Evolutionary conservation across 2,797 vertebrate genomes (phyloP).

Genomic region (Phyllotis vaccarum): DNA sequence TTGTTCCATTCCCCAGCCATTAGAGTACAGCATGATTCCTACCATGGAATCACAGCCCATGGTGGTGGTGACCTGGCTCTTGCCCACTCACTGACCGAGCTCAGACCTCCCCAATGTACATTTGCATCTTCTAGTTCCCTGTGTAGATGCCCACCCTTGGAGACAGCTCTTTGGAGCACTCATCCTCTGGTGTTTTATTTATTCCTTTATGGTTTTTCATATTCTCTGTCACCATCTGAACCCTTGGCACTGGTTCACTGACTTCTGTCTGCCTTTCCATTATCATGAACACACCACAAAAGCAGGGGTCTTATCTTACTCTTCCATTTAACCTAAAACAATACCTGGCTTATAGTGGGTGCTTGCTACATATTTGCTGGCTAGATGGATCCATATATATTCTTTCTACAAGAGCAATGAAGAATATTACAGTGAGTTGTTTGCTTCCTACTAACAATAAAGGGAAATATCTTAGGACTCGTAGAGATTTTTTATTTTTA

Average conservation of each 20-base stretch:
- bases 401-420: background rate
- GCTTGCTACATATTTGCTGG: background rate
- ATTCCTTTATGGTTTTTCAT: background rate
- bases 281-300: background rate
- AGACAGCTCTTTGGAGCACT: background rate
- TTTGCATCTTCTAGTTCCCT: background rate
- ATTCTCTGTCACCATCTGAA: background rate
- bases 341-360: background rate
- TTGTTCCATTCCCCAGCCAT: background rate
- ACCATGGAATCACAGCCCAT: accelerated
- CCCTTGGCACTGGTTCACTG: too few relatives aligned
- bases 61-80: background rate
- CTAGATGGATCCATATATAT: background rate
- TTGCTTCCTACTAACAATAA: background rate
- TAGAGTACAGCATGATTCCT: background rate
- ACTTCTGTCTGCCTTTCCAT: background rate
- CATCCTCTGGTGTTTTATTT: too few relatives aligned
- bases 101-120: accelerated
- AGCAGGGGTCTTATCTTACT: background rate
- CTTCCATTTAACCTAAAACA: background rate
- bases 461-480: background rate
- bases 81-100: background rate
- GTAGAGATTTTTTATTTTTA: background rate
- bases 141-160: background rate
- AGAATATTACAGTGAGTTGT: background rate